phyloP scores from a whole-genome alignment of 2,888 invertebrate species.

The Eupeodes luniger region DNA sequence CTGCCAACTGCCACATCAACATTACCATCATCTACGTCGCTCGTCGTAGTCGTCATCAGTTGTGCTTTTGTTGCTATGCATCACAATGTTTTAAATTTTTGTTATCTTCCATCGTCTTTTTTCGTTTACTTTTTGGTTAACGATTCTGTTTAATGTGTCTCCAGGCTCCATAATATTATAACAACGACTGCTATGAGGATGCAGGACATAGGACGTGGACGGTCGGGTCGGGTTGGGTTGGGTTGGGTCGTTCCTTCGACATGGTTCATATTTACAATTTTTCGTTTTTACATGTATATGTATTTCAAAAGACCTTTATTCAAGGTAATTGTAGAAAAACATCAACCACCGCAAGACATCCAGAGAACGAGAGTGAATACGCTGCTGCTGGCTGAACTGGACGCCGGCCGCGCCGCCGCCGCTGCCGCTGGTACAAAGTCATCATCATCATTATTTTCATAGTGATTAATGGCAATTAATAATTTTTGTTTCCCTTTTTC shows the following conservation, averaged over 20 bases:
- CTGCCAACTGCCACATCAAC: conserved; percentile 39
- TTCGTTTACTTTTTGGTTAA: conserved; percentile 41
- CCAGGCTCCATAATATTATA: conserved; percentile 43
- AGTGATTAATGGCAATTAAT: conserved; percentile 78
- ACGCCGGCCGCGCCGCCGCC: too few species aligned
- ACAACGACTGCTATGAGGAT: conserved; percentile 10
- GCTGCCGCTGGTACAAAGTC: conserved; percentile 3
- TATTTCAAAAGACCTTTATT: conserved; percentile 48
- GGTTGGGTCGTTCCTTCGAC: neutral
- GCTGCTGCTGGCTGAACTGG: neutral
- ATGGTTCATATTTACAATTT: conserved; percentile 66
- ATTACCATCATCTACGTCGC: conserved; percentile 19
- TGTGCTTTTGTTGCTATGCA: conserved; percentile 69
- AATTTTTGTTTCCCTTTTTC: conserved; percentile 53
- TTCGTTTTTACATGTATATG: neutral
- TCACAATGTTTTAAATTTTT: conserved; percentile 67
- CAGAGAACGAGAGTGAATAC: conserved; percentile 18
- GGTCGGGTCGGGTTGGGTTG: neutral
- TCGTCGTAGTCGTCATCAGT: conserved; percentile 30
- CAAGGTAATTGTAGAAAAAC: conserved; percentile 55
- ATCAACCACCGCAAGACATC: conserved; percentile 36
- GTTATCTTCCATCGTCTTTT: conserved; percentile 50
- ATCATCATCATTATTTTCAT: conserved; percentile 33
- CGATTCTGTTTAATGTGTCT: conserved; percentile 70
- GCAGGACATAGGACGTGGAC: conserved; percentile 6